Percentiles rank a stretch among this genome's conserved stretches.
These are phyloP conservation scores for Enteromius mattozi DNA, from an alignment of 2,797 vertebrate species.

Conservation along the genomic window DNA sequence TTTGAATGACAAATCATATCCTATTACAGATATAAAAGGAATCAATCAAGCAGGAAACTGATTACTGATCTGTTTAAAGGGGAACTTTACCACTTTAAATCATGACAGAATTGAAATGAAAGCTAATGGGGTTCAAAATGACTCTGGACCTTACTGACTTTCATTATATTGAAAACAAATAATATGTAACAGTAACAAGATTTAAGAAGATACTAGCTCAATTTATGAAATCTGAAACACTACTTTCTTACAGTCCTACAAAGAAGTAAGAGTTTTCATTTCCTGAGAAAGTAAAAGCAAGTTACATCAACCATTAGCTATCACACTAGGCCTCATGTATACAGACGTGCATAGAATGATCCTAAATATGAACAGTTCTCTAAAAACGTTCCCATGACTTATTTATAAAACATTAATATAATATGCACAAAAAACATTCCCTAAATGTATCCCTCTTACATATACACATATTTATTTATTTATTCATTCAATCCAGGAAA, in stretches of 20 bases:
- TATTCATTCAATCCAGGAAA: not conserved
- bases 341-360: not conserved
- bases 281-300: not conserved
- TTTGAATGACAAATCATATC: constrained; percentile 39
- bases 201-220: constrained; percentile 44
- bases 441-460: not conserved
- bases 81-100: not conserved
- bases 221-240: constrained; percentile 38
- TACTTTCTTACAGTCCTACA: not conserved
- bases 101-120: not conserved
- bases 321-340: not conserved
- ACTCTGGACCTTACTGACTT: not conserved
- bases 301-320: not conserved
- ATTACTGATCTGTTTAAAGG: not conserved
- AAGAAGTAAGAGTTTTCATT: not conserved
- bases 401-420: not conserved
- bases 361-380: not conserved
- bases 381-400: not conserved
- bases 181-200: constrained; percentile 28
- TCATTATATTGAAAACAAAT: not conserved
- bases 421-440: not conserved
- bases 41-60: constrained; percentile 28
- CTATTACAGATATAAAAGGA: not conserved
- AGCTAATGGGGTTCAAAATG: not conserved
- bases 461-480: not conserved